These are phyloP conservation scores for Nesogale talazaci DNA, from an alignment of 2,113 vertebrate genomes.

Conservation along the genomic window DNA sequence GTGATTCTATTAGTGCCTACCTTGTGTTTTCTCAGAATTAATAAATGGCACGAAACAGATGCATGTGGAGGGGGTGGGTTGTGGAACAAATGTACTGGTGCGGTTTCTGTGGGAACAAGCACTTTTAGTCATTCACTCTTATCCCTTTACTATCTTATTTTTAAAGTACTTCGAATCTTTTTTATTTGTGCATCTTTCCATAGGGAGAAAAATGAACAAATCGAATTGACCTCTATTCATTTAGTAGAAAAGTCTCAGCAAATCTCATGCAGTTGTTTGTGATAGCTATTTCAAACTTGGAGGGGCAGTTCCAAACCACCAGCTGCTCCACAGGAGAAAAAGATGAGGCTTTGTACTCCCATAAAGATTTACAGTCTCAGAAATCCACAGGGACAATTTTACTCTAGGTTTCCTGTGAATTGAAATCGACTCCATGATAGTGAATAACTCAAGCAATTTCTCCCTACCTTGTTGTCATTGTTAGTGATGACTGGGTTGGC, in stretches of 20 bases:
- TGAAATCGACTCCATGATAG: too few relatives aligned
- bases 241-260: slow-evolving; percentile 9
- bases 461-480: slow-evolving; percentile 10
- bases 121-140: slow-evolving; percentile 36
- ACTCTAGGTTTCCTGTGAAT: too few relatives aligned
- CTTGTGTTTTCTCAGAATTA: slow-evolving; percentile 51
- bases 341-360: too few relatives aligned
- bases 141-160: slow-evolving; percentile 43
- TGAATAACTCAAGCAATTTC: neutral
- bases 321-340: too few relatives aligned
- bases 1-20: slow-evolving; percentile 24
- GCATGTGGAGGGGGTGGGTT: neutral
- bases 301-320: too few relatives aligned
- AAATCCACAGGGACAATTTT: too few relatives aligned
- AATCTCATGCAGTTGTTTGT: slow-evolving; percentile 17
- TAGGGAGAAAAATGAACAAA: slow-evolving; percentile 26
- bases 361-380: too few relatives aligned
- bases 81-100: neutral
- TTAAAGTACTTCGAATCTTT: slow-evolving; percentile 13
- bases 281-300: too few relatives aligned
- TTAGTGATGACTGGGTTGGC: neutral
- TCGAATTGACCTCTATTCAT: neutral
- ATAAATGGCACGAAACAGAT: slow-evolving; percentile 9
- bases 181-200: slow-evolving; percentile 36
- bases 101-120: slow-evolving; percentile 38